phyloP scores from a whole-genome alignment of 1,140 invertebrate genomes.

The Drosophila bipectinata region DNA sequence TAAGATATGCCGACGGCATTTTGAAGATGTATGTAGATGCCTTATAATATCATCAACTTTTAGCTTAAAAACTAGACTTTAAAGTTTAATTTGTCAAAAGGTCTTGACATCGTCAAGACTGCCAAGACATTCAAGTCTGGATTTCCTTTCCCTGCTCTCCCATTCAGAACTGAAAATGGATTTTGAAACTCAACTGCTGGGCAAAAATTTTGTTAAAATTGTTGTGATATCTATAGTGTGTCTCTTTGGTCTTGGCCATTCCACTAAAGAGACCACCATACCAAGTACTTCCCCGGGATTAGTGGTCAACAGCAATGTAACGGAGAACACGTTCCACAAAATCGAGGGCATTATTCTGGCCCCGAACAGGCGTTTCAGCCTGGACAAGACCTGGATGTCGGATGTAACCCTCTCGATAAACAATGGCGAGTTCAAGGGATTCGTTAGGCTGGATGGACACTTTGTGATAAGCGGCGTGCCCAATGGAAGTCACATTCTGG shows the following conservation, averaged over 20 bases:
- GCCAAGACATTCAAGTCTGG: not conserved
- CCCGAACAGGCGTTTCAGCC: constrained; percentile 85
- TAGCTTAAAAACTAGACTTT: not conserved
- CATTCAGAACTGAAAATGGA: not conserved
- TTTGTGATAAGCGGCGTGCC: constrained; percentile 95
- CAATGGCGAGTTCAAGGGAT: constrained; percentile 93
- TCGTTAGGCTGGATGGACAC: constrained; percentile 94
- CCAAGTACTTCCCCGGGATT: not conserved
- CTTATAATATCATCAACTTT: too few relatives aligned
- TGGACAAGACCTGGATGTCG: constrained; percentile 86
- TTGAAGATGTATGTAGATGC: not conserved
- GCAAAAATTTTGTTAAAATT: constrained; percentile 19
- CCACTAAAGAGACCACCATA: not conserved
- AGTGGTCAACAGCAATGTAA: not conserved
- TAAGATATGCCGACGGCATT: constrained; percentile 30
- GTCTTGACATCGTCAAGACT: too few relatives aligned
- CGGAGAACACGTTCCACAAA: constrained; percentile 24
- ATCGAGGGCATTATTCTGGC: constrained; percentile 93
- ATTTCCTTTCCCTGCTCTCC: not conserved
- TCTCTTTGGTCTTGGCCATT: not conserved
- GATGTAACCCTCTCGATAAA: constrained; percentile 93
- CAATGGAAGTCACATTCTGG: constrained; percentile 97
- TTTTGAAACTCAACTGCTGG: not conserved
- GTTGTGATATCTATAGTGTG: constrained; percentile 18
- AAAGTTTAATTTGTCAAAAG: not conserved